phyloP scores from a whole-genome alignment of 2,888 invertebrate species.

The Andrena haemorrhoa region DNA sequence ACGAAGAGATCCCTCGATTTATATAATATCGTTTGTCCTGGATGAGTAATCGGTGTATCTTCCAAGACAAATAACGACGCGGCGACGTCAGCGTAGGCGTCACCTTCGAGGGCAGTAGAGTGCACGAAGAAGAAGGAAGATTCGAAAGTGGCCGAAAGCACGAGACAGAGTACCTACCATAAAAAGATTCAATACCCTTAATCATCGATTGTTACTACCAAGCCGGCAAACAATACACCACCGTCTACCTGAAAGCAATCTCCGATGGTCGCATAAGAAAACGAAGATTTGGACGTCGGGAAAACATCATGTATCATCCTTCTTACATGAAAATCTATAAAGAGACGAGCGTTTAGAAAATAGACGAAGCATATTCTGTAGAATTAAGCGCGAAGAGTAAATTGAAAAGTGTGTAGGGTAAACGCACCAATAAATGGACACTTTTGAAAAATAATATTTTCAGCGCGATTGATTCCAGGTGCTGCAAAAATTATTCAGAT shows the following conservation, averaged over 20 bases:
- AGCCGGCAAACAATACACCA: constrained; percentile 36
- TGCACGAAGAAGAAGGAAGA: constrained; percentile 13
- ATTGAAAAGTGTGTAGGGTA: too few species aligned
- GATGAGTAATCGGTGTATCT: constrained; percentile 58
- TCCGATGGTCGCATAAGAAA: not conserved
- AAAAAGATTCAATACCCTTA: constrained; percentile 47
- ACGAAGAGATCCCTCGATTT: constrained; percentile 36
- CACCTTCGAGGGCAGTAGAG: constrained; percentile 6
- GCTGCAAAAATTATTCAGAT: too few species aligned
- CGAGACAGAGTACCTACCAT: constrained; percentile 11
- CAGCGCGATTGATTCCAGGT: too few species aligned
- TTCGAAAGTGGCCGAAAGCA: constrained; percentile 44
- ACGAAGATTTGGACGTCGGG: too few species aligned
- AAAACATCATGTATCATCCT: too few species aligned
- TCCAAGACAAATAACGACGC: constrained; percentile 54
- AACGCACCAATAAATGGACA: too few species aligned
- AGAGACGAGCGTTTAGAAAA: too few species aligned
- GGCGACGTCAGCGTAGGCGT: constrained; percentile 57
- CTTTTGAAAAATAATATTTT: too few species aligned
- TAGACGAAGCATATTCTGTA: too few species aligned
- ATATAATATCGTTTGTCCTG: constrained; percentile 44
- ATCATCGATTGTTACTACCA: constrained; percentile 45
- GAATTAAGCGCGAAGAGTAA: too few species aligned
- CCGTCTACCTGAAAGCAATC: constrained; percentile 30
- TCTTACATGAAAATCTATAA: too few species aligned